Base-by-base conservation (phyloP, 2,888 invertebrate genomes). In the Patella ulyssiponensis region DNA sequence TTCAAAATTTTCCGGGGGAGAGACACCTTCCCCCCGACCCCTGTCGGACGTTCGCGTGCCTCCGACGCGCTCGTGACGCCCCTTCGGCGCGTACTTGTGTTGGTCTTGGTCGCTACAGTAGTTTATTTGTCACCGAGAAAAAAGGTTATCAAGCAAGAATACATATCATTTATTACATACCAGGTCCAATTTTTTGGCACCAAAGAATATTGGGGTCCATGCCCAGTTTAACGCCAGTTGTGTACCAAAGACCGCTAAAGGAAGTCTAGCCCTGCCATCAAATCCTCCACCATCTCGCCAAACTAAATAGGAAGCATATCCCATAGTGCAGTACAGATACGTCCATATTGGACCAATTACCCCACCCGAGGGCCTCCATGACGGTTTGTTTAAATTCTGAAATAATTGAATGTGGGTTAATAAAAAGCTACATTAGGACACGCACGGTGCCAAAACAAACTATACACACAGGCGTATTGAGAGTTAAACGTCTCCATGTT, bases 151-250 rank as follows among this genome's bases (percentile, higher is more conserved):
- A 33, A 33, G 3, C 2, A 33, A 44, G 44, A 44, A 44, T 7
- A 44, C 7, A 44, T 0, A 44, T 44, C 52, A n/a, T 15, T 53
- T 20, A 73, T 64, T 33, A 81, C 86, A 83, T 81, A 90, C 90
- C 86, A 88, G 77, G 69, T 89, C 90, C 7, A 89, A 73, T 77
- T 86, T 88, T 56, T 87, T 86, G 20, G 93, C 92, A 70, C 94
- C 95, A 91, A 97, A 97, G 92, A 97, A 97, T 52, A 97, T 94
- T 1, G 96, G 96, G 0, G 95, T 94, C 96, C 96, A 97, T 0
- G 94, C 93, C 95, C 96, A 96, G 90, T 97, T 97, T 0, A 97
- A 91, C 0, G 94, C 93, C 75, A 97, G 92, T 88, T 96, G 96
- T 0, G 94, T 91, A 0, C 94, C 95, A 90, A 95, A 97, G 14